Base-by-base conservation (phyloP, 2,888 invertebrate genomes). In the Cylindroiulus punctatus region DNA sequence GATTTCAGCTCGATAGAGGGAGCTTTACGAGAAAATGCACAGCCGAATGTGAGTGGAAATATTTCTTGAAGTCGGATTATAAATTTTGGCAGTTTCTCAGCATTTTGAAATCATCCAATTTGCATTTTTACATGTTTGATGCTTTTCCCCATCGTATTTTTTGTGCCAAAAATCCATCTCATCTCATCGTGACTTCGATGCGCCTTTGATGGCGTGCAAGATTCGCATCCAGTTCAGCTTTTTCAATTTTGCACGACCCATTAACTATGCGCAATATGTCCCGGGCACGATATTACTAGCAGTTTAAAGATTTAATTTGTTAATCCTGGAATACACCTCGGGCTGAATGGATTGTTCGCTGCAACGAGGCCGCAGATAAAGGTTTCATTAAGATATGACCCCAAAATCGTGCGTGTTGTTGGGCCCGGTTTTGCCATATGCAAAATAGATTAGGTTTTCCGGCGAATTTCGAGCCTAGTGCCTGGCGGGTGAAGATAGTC, bases 261-360 rank as follows among this genome's bases (percentile, higher is more conserved):
- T 57, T 57, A 57, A 57, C 8, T 57, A 22, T 8, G 22, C 57
- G 22, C 57, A 57, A 57, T 57, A 57, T 57, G 57, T 57, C 22
- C 57, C 57, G n/a, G 57, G 22, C 22, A 22, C 22, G 22, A 22
- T 57, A 57, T 57, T 57, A 57, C 57, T 22, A 57, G 57, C 57
- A 57, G 57, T 57, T 57, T 57, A 22, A 57, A 57, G 57, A 57
- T 57, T 57, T 57, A 57, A 57, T 57, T 57, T 57, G 57, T 57
- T 57, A 57, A 57, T 57, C 57, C 57, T 57, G 57, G 22, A 57
- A 57, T 22, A 57, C 57, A 57, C 57, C 57, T 57, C 57, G 57
- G 57, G 57, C 57, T 5, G 3, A 57, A 57, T 57, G 44, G 44
- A 44, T 44, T 44, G 44, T 44, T 44, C 7, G 44, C 12, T 5